These are phyloP conservation scores for Tautogolabrus adspersus DNA, from an alignment of 2,113 vertebrate genomes.

Conservation along the genomic window DNA sequence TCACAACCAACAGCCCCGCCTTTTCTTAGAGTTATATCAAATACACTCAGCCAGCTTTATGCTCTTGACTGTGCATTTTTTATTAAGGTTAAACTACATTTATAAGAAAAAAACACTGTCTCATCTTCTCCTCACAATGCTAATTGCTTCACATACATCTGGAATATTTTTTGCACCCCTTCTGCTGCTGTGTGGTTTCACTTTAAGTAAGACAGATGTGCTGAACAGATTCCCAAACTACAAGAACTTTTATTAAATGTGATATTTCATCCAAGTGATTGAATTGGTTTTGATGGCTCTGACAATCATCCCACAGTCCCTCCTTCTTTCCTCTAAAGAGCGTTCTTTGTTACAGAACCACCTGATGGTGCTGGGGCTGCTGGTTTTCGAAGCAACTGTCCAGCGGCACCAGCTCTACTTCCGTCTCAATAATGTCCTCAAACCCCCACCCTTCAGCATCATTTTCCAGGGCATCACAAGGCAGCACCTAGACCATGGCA, in stretches of 20 bases:
- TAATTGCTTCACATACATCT: too few relatives aligned
- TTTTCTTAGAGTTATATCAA: too few relatives aligned
- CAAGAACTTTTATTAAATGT: neutral
- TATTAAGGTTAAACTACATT: too few relatives aligned
- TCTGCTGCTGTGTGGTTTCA: too few relatives aligned
- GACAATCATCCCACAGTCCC: neutral
- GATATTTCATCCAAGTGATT: neutral
- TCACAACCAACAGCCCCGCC: too few relatives aligned
- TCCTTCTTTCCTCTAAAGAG: neutral
- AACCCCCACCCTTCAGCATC: conserved; percentile 63
- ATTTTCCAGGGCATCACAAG: conserved; percentile 73
- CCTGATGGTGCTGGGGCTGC: conserved; percentile 76
- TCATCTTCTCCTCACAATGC: too few relatives aligned
- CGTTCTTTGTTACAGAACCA: conserved; percentile 74
- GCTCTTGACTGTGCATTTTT: too few relatives aligned
- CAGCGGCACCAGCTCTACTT: conserved; percentile 78
- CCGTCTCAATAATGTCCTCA: conserved; percentile 69
- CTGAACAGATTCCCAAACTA: neutral
- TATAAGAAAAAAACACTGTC: too few relatives aligned
- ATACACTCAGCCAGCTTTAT: too few relatives aligned
- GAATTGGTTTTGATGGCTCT: neutral
- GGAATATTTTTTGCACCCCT: too few relatives aligned
- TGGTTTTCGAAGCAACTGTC: conserved; percentile 77
- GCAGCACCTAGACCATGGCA: conserved; percentile 74
- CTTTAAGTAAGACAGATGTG: neutral